phyloP scores from a whole-genome alignment of 2,113 vertebrate species.

The Protomyctophum bolini region DNA sequence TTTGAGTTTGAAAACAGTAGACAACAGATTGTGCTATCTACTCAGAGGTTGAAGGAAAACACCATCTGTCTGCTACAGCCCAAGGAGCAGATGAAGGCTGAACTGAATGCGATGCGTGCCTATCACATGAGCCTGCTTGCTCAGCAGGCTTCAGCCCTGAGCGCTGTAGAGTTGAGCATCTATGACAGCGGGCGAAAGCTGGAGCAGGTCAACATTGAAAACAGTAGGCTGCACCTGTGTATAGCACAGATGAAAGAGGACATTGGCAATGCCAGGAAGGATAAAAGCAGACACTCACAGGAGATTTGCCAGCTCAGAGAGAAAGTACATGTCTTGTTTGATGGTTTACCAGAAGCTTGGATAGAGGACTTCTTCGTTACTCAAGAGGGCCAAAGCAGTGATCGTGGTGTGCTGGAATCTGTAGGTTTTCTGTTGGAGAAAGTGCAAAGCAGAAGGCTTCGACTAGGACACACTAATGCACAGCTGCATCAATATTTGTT shows the following conservation, averaged over 20 bases:
- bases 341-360: slow-evolving; percentile 44
- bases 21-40: slow-evolving; percentile 31
- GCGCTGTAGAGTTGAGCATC: slow-evolving; percentile 53
- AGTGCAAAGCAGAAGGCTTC: slow-evolving; percentile 25
- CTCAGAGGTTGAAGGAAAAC: slow-evolving; percentile 36
- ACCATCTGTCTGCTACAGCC: slow-evolving; percentile 41
- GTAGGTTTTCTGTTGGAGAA: neutral
- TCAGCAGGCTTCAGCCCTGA: slow-evolving; percentile 49
- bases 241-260: slow-evolving; percentile 43
- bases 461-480: slow-evolving; percentile 7
- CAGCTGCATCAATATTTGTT: slow-evolving; percentile 35
- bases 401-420: neutral
- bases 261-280: neutral
- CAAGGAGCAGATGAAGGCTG: slow-evolving; percentile 46
- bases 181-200: slow-evolving; percentile 48
- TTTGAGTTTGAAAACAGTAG: slow-evolving; percentile 27
- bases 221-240: slow-evolving; percentile 63
- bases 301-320: neutral
- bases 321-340: neutral
- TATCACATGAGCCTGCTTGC: slow-evolving; percentile 27
- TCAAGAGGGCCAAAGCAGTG: slow-evolving; percentile 4
- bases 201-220: slow-evolving; percentile 64
- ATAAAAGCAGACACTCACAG: slow-evolving; percentile 13
- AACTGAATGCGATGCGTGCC: slow-evolving; percentile 35
- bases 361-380: slow-evolving; percentile 2